phyloP scores from a whole-genome alignment of 2,113 vertebrate species.

The Gymnocephalus cernua region DNA sequence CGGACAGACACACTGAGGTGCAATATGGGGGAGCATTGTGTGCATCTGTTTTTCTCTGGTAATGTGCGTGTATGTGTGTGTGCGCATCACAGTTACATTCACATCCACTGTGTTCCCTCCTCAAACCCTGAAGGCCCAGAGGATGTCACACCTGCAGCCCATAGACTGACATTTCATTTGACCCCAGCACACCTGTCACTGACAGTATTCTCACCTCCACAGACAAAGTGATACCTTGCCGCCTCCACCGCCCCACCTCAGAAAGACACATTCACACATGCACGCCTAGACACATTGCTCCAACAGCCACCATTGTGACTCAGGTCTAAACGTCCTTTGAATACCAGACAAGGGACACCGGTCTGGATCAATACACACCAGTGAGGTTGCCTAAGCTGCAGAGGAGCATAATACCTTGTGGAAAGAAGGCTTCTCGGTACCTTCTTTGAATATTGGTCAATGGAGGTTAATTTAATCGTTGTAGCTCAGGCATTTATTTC shows the following conservation, averaged over 20 bases:
- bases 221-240: constrained; percentile 54
- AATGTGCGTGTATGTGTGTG: background rate
- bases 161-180: constrained; percentile 64
- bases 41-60: constrained; percentile 25
- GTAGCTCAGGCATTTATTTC: constrained; percentile 28
- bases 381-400: constrained; percentile 20
- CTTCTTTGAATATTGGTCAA: constrained; percentile 24
- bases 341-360: constrained; percentile 29
- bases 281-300: constrained; percentile 29
- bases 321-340: constrained; percentile 30
- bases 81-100: constrained; percentile 9
- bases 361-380: constrained; percentile 36
- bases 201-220: constrained; percentile 52
- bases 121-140: constrained; percentile 32
- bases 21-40: background rate
- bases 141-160: constrained; percentile 66
- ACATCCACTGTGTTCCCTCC: constrained; percentile 21
- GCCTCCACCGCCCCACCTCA: constrained; percentile 21
- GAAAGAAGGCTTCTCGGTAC: constrained; percentile 17
- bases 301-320: constrained; percentile 27
- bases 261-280: constrained; percentile 18
- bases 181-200: constrained; percentile 50
- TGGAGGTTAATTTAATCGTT: constrained; percentile 39
- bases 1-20: constrained; percentile 21
- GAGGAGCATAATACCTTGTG: constrained; percentile 2